These are phyloP conservation scores for Drosophila quinaria DNA, from an alignment of 2,888 invertebrate genomes.

Conservation along the genomic window DNA sequence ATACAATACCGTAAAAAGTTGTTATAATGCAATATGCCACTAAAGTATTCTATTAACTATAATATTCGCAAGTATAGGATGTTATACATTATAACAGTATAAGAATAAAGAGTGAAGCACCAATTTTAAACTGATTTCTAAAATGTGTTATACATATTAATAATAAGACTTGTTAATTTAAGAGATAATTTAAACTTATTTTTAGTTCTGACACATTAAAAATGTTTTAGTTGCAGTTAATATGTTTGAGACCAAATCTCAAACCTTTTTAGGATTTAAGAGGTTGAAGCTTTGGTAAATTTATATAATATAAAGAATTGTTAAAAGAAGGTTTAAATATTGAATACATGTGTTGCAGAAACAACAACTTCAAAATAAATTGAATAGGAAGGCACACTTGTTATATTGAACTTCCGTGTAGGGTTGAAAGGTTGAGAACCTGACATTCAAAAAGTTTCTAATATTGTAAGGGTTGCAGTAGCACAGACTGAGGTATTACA, in stretches of 20 bases:
- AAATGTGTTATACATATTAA: neutral
- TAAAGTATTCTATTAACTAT: neutral
- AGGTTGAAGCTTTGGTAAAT: neutral
- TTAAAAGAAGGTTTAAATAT: neutral
- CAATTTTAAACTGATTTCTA: neutral
- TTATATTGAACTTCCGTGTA: neutral
- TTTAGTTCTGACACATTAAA: neutral
- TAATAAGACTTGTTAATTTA: neutral
- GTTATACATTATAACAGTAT: neutral
- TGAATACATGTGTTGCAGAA: neutral
- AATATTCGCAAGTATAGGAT: neutral
- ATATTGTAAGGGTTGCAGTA: conserved; percentile 4
- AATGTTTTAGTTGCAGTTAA: too few species aligned
- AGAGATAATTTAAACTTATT: neutral
- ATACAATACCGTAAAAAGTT: neutral
- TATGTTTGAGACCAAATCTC: neutral
- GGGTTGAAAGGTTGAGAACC: neutral
- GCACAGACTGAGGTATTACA: neutral
- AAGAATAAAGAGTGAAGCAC: neutral
- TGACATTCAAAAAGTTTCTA: neutral
- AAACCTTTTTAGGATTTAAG: neutral
- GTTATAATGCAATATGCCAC: neutral
- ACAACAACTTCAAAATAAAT: neutral
- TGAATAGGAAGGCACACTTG: too few species aligned
- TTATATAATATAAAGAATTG: neutral